Conservation (phyloP, 2,888 invertebrate genomes). For the Noctua fimbriata region DNA sequence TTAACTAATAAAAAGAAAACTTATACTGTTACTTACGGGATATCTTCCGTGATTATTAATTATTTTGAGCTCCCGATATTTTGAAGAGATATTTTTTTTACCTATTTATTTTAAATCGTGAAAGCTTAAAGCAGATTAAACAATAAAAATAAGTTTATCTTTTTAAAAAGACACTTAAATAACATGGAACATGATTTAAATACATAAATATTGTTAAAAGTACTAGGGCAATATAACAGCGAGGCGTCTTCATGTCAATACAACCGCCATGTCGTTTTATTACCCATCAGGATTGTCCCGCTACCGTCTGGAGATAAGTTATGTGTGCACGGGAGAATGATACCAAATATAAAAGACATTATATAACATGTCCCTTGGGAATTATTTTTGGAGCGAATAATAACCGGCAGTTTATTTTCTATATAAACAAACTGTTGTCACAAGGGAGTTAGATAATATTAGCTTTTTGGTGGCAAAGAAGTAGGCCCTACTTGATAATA, state of each 20-base stretch:
- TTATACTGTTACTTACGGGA: too few species aligned
- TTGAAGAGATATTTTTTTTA: too few species aligned
- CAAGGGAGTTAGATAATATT: neutral
- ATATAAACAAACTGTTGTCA: neutral
- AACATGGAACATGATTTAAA: slow-evolving; percentile 75
- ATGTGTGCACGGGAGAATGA: slow-evolving; percentile 42
- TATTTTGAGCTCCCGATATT: too few species aligned
- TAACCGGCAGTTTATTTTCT: neutral
- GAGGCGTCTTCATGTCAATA: slow-evolving; percentile 54
- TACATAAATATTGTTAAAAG: slow-evolving; percentile 64
- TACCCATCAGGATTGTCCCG: slow-evolving; percentile 53
- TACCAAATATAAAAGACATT: slow-evolving; percentile 35
- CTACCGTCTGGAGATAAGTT: slow-evolving; percentile 53
- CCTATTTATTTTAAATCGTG: too few species aligned
- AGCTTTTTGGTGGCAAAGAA: neutral
- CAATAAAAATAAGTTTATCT: neutral
- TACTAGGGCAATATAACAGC: slow-evolving; percentile 61
- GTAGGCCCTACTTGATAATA: neutral
- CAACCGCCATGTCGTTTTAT: slow-evolving; percentile 59
- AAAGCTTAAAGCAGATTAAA: too few species aligned
- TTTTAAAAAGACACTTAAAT: slow-evolving; percentile 28
- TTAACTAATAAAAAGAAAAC: neutral
- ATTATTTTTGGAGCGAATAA: slow-evolving; percentile 4
- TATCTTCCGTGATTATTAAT: too few species aligned
- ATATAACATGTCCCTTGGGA: slow-evolving; percentile 37